Base-by-base conservation (phyloP, 2,888 invertebrate genomes). In the Hoplodrina ambigua region DNA sequence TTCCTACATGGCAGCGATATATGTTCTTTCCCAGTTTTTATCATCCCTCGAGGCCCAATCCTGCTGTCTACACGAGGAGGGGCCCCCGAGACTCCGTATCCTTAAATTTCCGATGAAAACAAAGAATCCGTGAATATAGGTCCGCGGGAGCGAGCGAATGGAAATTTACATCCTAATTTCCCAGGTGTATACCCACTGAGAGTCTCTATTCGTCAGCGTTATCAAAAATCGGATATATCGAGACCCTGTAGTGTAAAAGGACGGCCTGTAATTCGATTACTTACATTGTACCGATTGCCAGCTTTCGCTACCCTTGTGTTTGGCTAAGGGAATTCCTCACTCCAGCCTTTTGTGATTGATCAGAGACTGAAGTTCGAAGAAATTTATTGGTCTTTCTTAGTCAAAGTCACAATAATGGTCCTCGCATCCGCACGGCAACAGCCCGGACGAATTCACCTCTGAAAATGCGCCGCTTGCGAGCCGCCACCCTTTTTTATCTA, bases 121-220 rank as follows among this genome's bases (percentile, higher is more conserved):
- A 95, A 95, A 91, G 94, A 95, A 94, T 91, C 89, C 92, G 87
- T 87, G 94, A 91, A 92, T 93, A 90, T 90, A 93, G 91, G 90
- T 92, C 90, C 89, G 90, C 89, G 88, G 82, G 89, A 91, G 87
- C 89, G 90, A 87, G 85, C 88, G 92, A 94, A 93, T 93, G 92
- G 88, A 94, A 94, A 95, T 96, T 95, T 95, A 94, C 94, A 94
- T 95, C 92, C 94, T 96, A 95, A 96, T 96, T 96, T 96, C 96
- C 96, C 96, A 85, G 74, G 96, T 90, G 96, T 86, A 88, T 93
- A 89, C 88, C 80, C 81, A 82, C 82, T 78, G 88, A 88, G 87
- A 87, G 52, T 77, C 87, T 88, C 87, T 91, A 91, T 93, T 93
- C 93, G 93, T 94, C 93, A 93, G 91, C 87, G 84, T 90, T 92